These are phyloP conservation scores for Lucilia cuprina DNA, from an alignment of 1,140 invertebrate species.

Conservation along the genomic window DNA sequence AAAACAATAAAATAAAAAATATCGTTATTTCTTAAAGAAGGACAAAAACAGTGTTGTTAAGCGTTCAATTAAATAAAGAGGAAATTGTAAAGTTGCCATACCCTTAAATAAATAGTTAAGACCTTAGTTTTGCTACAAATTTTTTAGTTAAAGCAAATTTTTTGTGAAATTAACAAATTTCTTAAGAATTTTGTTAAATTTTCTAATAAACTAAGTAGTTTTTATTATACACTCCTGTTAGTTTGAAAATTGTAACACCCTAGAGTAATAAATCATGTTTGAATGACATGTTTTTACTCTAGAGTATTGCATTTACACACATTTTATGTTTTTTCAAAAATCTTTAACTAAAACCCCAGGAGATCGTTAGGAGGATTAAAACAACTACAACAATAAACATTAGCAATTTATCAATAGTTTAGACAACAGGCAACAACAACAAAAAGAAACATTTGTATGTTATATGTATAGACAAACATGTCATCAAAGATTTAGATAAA, in stretches of 20 bases:
- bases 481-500: constrained; percentile 10
- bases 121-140: no score
- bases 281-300: constrained; percentile 2
- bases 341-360: background rate
- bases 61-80: no score
- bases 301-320: background rate
- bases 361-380: constrained; percentile 14
- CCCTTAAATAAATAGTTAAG: no score
- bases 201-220: no score
- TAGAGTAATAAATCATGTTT: constrained; percentile 2
- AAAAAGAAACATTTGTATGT: background rate
- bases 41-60: no score
- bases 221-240: no score
- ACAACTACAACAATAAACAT: background rate
- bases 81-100: no score
- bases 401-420: no score
- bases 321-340: background rate
- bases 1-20: background rate
- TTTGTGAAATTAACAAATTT: no score
- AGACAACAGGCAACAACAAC: background rate
- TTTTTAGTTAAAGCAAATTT: no score
- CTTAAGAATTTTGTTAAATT: no score
- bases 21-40: no score
- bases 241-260: background rate
- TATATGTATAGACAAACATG: background rate